phyloP scores from a whole-genome alignment of 2,888 invertebrate species.

The Trimorus sp. region DNA sequence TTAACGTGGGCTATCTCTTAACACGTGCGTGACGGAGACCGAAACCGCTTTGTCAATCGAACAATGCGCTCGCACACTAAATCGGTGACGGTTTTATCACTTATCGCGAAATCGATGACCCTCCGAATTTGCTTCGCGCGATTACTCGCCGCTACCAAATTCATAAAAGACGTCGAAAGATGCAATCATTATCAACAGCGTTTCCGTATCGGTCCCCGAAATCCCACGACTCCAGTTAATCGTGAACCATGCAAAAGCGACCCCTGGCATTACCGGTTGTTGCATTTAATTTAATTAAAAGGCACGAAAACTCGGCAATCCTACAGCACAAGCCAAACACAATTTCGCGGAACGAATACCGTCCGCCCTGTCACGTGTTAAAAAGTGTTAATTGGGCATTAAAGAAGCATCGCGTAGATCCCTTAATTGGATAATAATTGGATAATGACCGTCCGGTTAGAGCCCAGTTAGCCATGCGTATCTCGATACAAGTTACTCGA shows the following conservation, averaged over 20 bases:
- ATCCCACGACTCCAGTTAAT: no score
- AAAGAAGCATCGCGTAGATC: conserved; percentile 19
- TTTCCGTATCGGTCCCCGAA: no score
- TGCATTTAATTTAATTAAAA: conserved; percentile 10
- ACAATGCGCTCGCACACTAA: conserved; percentile 50
- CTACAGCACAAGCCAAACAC: not conserved
- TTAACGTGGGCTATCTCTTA: conserved; percentile 71
- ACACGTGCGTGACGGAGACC: conserved; percentile 70
- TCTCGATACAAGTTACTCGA: conserved; percentile 12
- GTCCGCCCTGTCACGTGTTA: conserved; percentile 4
- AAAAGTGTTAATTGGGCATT: conserved; percentile 40
- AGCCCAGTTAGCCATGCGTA: conserved; percentile 17
- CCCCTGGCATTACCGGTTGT: not conserved
- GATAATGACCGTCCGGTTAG: conserved; percentile 29
- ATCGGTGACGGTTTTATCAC: conserved; percentile 42
- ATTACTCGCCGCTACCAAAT: not conserved
- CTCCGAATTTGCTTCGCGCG: not conserved
- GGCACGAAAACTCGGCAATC: not conserved
- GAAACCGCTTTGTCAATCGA: conserved; percentile 68
- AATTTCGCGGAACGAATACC: not conserved
- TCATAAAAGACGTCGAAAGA: no score
- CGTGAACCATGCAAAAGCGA: not conserved
- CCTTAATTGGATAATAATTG: conserved; percentile 42
- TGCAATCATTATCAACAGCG: no score
- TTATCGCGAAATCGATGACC: conserved; percentile 28